A percentile compares a stretch with the other conserved stretches of the same genome.
phyloP scores from a whole-genome alignment of 2,113 vertebrate genomes.

The Alexandromys fortis region DNA sequence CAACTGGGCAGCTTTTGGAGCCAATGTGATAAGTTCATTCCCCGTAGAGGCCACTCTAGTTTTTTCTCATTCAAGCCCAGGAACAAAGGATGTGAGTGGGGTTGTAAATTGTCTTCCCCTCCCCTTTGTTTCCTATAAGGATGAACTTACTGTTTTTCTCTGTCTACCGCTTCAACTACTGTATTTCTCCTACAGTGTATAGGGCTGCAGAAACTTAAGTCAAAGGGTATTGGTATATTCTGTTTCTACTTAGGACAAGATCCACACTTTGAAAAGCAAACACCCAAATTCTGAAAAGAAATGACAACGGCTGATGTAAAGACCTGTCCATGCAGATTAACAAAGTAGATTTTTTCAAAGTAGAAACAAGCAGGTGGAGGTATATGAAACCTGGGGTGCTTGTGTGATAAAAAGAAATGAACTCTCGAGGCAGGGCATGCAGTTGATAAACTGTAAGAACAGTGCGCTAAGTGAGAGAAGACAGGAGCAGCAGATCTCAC shows the following conservation, averaged over 20 bases:
- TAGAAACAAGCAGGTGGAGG: background rate
- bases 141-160: background rate
- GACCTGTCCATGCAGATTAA: background rate
- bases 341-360: background rate
- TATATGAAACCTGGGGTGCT: too few relatives aligned
- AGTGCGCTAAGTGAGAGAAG: too few relatives aligned
- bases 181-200: background rate
- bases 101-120: background rate
- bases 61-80: background rate
- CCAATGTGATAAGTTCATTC: background rate
- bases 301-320: background rate
- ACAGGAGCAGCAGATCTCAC: too few relatives aligned
- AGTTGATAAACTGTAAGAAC: too few relatives aligned
- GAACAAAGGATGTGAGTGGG: background rate
- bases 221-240: background rate
- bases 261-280: background rate
- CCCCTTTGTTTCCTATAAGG: background rate
- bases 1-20: background rate
- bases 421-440: too few relatives aligned
- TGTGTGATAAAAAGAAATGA: too few relatives aligned
- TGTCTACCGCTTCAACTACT: background rate
- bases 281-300: background rate
- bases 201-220: background rate
- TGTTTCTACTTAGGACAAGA: background rate
- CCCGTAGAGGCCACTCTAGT: background rate